Evolutionary conservation across 92 coral and sea anemone species (phyloP), one percentile per base, ranked within the genome.

Genomic region (Bergia sp.): DNA sequence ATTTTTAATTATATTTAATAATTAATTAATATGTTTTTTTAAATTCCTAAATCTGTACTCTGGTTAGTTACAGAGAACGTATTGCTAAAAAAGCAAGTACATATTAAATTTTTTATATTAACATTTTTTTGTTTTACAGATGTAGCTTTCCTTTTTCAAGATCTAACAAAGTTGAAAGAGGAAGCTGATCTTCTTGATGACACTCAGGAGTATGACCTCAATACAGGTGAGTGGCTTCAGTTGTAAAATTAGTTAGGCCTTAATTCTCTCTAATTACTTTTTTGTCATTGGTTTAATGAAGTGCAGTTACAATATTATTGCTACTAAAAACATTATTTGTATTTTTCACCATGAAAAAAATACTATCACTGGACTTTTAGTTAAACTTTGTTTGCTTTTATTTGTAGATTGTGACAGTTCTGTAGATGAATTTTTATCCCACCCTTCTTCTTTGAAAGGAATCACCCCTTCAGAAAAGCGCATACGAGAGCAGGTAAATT

Each of bases 111-210:
- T 29, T 29, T 29, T 29, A 29, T 29, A 29, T 64, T 65, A 41
- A 38, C 21, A 2, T 75, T 21, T 50, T 21, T 23, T 72, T 37
- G 15, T 67, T 85, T 45, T 85, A 7, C 85, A 96, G 98, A 91
- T 88, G 76, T 96, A 76, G 93, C 93, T 12, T 95, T 92, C 86
- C 92, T 92, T 36, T 96, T 92, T 87, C 99, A 93, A 91, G 95
- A 96, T 86, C 89, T 93, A 76, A 88, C 44, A 79, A 39, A 55
- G 4, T 50, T 91, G 38, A 79, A 78, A 38, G 93, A 86, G 77
- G 94, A 93, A 44, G 90, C 87, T 55, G 76, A 41, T 23, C 64
- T 90, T 12, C 92, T 91, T 47, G 98, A 94, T 49, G 86, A 77
- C 69, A 88, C 96, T 40, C 90, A 86, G 37, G 99, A 96, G 66